Evolutionary conservation across 2,113 vertebrate genomes (phyloP), one percentile per base, ranked within the genome.

Genomic region (Colistium nudipinnis): DNA sequence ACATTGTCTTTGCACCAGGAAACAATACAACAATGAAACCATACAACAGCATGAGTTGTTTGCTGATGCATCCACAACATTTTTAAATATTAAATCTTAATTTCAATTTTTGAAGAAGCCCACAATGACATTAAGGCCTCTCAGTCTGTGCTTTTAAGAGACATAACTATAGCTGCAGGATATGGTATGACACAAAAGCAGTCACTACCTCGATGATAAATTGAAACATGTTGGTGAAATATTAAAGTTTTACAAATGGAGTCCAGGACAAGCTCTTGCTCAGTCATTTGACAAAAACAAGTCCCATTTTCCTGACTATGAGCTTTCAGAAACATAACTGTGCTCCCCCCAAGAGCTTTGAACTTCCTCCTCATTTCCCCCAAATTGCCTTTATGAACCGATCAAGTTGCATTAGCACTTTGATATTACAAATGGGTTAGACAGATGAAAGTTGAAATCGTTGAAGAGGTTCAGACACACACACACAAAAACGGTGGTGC

Each of bases 401-500:
- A 20, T 82, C 73, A 44, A 47, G 27, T 60, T 52, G 6, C 20
- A 70, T 73, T 70, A 66, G 52, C 6, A 0, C 61, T 1, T 1
- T 13, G 39, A 54, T n/a, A 31, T 38, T 9, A 51, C 41, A 72
- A 60, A 59, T 7, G 45, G 51, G 1, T 76, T 25, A 74, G 81
- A 76, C 64, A 70, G 38, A 20, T 43, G 27, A 16, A 20, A 43
- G 10, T 57, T 47, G 12, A 65, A 65, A 45, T 47, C 16, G 52
- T 25, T 76, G 28, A 66, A 39, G 48, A 65, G 38, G 56, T 67
- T 73, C 47, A 67, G 36, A 52, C 52, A 44, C 25, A 39, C 43
- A 17, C 12, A 9, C 20, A 13, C 24, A 2, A 27, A 70, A 36
- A 36, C 25, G n/a, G 67, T 9, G 43, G 45, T 19, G 13, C 2